phyloP scores from a whole-genome alignment of 2,113 vertebrate genomes.

The Anseranas semipalmata region DNA sequence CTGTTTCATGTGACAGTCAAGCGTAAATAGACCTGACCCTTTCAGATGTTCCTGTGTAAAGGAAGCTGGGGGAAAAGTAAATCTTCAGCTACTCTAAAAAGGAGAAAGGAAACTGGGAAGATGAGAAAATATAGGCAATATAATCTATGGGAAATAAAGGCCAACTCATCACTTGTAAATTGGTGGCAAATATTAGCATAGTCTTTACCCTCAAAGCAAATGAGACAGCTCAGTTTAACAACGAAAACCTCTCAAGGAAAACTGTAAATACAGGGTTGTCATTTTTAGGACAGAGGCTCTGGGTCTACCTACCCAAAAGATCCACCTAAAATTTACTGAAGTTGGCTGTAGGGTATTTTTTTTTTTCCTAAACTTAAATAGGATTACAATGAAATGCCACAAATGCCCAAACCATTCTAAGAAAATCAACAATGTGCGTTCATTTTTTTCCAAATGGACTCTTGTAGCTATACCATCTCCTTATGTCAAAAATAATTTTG shows the following conservation, averaged over 20 bases:
- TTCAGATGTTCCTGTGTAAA: neutral
- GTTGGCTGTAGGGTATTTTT: neutral
- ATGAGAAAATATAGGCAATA: neutral
- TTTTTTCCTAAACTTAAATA: neutral
- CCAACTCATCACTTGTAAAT: neutral
- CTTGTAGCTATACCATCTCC: neutral
- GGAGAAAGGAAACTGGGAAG: neutral
- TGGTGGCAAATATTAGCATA: neutral
- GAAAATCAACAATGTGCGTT: accelerated
- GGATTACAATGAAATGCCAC: neutral
- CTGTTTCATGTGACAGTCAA: neutral
- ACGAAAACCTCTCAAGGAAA: neutral
- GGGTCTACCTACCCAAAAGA: neutral
- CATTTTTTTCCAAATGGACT: neutral
- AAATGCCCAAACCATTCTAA: neutral
- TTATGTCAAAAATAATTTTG: neutral
- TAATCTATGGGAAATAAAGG: neutral
- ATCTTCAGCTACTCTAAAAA: neutral
- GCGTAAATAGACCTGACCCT: neutral
- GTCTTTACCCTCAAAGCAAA: conserved; percentile 4
- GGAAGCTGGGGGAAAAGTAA: neutral
- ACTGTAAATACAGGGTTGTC: neutral
- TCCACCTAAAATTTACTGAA: conserved; percentile 11
- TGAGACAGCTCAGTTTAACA: neutral
- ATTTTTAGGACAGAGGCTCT: conserved; percentile 18